A percentile compares a stretch with the other conserved stretches of the same genome.
Conservation (phyloP, 2,113 vertebrate species). For the Elgaria multicarinata region DNA sequence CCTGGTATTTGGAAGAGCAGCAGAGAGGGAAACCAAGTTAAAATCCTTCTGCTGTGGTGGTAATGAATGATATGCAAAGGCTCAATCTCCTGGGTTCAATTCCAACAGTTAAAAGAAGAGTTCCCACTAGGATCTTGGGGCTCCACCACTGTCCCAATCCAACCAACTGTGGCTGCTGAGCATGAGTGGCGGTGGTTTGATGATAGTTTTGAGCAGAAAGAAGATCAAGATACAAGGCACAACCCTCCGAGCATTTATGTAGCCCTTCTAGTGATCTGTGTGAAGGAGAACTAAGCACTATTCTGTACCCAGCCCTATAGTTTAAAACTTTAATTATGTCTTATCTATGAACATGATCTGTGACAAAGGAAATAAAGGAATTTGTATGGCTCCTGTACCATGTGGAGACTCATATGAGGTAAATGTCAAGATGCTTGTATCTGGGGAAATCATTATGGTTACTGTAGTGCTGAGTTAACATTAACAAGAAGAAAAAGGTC, state of each 20-base stretch:
- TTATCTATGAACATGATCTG: slow-evolving; percentile 30
- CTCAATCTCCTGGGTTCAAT: background rate
- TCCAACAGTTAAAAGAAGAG: background rate
- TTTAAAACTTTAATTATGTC: background rate
- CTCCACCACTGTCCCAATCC: background rate
- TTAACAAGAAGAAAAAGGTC: background rate
- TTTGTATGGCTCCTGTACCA: fast-evolving
- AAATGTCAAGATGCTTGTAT: background rate
- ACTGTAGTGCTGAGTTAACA: background rate
- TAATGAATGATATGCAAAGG: background rate
- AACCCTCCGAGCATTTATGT: background rate
- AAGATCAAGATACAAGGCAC: background rate
- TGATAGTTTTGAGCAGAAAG: background rate
- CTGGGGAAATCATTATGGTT: background rate
- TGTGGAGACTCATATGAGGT: background rate
- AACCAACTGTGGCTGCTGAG: background rate
- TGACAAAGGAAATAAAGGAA: slow-evolving; percentile 25
- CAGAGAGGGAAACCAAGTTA: too few species aligned
- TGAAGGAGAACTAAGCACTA: background rate
- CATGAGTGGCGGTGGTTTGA: background rate
- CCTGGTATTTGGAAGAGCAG: background rate
- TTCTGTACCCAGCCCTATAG: background rate
- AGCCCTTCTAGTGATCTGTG: background rate
- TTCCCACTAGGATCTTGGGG: background rate
- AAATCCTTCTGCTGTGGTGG: too few species aligned